Conservation (phyloP, 2,113 vertebrate species). For the Colistium nudipinnis region DNA sequence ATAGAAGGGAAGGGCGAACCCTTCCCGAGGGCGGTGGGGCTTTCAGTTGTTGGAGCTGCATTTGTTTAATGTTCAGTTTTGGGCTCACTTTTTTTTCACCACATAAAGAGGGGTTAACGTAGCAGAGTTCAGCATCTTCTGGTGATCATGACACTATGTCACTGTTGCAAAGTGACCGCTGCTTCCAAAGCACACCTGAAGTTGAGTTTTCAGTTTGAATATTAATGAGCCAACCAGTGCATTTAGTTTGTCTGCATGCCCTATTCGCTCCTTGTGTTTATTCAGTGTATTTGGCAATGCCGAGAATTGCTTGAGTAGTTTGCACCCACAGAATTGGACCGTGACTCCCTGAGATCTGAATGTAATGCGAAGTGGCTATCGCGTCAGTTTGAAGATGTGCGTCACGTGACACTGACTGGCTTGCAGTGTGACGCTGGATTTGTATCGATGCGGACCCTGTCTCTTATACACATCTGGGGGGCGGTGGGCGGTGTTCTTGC, state of each 20-base stretch:
- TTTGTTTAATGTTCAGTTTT: too few species aligned
- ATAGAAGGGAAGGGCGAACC: too few species aligned
- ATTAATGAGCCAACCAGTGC: background rate
- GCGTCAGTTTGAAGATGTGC: constrained; percentile 10
- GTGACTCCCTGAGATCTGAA: background rate
- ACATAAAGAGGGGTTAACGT: background rate
- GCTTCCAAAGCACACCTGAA: background rate
- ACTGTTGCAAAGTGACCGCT: background rate
- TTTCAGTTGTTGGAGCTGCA: too few species aligned
- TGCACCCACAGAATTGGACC: background rate
- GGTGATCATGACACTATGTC: background rate
- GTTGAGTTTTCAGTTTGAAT: background rate
- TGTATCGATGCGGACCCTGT: too few species aligned
- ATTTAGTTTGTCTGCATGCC: background rate
- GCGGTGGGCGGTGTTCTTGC: constrained; percentile 73
- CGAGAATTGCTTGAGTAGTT: background rate
- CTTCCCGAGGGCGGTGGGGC: too few species aligned
- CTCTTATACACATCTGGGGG: too few species aligned
- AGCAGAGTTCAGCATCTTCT: background rate
- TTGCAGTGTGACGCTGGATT: constrained; percentile 31
- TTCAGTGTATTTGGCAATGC: background rate
- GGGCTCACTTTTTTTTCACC: too few species aligned
- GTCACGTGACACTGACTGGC: constrained; percentile 22
- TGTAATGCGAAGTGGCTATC: constrained; percentile 4
- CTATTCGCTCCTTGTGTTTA: background rate